phyloP scores from a whole-genome alignment of 2,888 invertebrate genomes.

The Drosophila nr. perissopoda region DNA sequence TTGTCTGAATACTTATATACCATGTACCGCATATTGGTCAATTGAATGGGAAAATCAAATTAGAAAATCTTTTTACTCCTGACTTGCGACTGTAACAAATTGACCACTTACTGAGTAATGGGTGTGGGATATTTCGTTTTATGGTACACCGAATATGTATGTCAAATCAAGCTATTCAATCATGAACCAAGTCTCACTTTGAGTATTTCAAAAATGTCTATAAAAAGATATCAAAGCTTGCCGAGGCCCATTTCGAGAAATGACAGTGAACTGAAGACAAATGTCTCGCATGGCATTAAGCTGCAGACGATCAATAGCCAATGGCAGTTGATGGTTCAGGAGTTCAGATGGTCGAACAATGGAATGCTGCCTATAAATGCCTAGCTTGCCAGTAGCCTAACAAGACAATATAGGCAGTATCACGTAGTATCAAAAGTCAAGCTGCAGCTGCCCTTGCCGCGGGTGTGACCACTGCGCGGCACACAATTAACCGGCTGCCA shows the following conservation, averaged over 20 bases:
- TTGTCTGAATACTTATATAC: neutral
- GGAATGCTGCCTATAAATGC: conserved; percentile 29
- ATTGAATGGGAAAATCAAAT: neutral
- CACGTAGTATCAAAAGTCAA: conserved; percentile 32
- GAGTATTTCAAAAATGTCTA: conserved; percentile 34
- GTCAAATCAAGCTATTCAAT: conserved; percentile 42
- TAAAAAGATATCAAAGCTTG: conserved; percentile 21
- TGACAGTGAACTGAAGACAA: conserved; percentile 40
- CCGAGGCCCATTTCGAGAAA: conserved; percentile 37
- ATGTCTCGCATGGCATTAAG: conserved; percentile 61
- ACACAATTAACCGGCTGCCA: conserved; percentile 66
- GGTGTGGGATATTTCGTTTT: neutral
- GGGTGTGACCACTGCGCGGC: conserved; percentile 56
- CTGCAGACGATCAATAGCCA: conserved; percentile 45
- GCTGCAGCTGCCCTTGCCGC: conserved; percentile 26
- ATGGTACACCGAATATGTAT: conserved; percentile 1
- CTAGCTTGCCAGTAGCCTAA: conserved; percentile 60
- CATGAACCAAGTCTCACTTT: conserved; percentile 31
- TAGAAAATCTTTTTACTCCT: neutral
- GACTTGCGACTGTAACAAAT: neutral
- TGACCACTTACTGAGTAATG: neutral
- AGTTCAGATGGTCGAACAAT: conserved; percentile 49
- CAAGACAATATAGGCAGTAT: conserved; percentile 43
- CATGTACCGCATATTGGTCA: too few species aligned
- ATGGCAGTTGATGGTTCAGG: conserved; percentile 35